A percentile compares a stretch with the other conserved stretches of the same genome.
Conservation (phyloP, 2,797 vertebrate species). For the Eleutherodactylus coqui region DNA sequence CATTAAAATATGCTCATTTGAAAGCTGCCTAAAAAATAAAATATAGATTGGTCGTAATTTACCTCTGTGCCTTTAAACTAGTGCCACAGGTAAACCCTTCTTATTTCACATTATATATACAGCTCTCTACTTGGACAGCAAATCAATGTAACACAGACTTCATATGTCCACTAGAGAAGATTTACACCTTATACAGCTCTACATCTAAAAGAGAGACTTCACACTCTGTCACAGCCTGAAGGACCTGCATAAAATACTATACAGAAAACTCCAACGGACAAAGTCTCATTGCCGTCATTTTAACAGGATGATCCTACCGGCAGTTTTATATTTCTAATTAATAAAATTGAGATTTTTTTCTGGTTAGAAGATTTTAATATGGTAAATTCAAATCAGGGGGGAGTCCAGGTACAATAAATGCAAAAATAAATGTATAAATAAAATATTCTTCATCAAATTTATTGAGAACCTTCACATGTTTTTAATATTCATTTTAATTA, state of each 20-base stretch:
- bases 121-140: constrained; percentile 43
- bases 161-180: constrained; percentile 42
- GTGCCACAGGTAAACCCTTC: not conserved
- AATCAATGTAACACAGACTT: constrained; percentile 55
- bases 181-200: constrained; percentile 35
- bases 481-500: no score
- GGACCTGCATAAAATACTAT: constrained; percentile 33
- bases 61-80: constrained; percentile 32
- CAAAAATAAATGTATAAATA: no score
- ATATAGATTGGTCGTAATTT: not conserved
- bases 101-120: constrained; percentile 29
- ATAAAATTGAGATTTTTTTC: not conserved
- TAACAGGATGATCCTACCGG: not conserved
- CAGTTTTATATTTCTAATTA: not conserved
- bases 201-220: constrained; percentile 32
- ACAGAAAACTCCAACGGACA: not conserved
- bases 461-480: no score
- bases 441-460: no score
- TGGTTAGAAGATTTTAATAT: not conserved
- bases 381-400: not conserved
- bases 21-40: not conserved
- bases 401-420: not conserved
- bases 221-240: constrained; percentile 30
- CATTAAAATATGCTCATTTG: no score
- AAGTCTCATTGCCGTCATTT: not conserved